Percentiles rank a stretch among this genome's conserved stretches.
Evolutionary conservation across 2,113 vertebrate species (phyloP).

Genomic region (Sinocyclocheilus maitianheensis): DNA sequence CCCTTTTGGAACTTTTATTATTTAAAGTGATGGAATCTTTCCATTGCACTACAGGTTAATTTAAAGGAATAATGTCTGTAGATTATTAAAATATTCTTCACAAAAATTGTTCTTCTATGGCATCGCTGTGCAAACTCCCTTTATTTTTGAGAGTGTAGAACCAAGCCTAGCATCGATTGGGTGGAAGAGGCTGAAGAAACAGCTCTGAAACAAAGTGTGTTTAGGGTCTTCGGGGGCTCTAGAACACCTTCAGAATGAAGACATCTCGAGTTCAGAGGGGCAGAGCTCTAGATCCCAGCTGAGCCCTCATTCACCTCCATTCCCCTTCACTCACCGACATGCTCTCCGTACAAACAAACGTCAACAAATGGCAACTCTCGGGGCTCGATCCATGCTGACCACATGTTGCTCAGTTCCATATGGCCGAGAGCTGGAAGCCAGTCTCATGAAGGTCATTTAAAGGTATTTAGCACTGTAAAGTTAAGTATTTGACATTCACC

Average conservation of each 20-base stretch:
- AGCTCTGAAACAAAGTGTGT: neutral
- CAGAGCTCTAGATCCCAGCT: neutral
- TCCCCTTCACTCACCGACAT: slow-evolving; percentile 26
- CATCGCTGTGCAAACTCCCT: neutral
- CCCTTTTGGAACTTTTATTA: neutral
- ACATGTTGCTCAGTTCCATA: slow-evolving; percentile 23
- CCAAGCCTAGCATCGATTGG: too few relatives aligned
- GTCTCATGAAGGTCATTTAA: slow-evolving; percentile 55
- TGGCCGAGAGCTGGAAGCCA: slow-evolving; percentile 21
- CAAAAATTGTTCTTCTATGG: neutral
- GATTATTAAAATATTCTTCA: too few relatives aligned
- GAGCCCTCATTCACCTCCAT: slow-evolving; percentile 16
- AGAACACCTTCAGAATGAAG: neutral
- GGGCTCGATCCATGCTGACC: slow-evolving; percentile 2
- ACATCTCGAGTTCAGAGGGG: neutral
- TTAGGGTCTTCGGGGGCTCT: neutral
- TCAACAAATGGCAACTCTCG: slow-evolving; percentile 32
- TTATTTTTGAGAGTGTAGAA: neutral
- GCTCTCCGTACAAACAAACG: slow-evolving; percentile 28
- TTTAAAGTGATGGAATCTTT: neutral
- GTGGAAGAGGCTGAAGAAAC: neutral
- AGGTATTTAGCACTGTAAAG: slow-evolving; percentile 74
- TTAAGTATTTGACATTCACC: slow-evolving; percentile 75
- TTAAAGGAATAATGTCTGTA: too few relatives aligned
- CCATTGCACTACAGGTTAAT: too few relatives aligned